Base-by-base conservation (phyloP, 2,113 vertebrate genomes). In the Epinephelus moara region DNA sequence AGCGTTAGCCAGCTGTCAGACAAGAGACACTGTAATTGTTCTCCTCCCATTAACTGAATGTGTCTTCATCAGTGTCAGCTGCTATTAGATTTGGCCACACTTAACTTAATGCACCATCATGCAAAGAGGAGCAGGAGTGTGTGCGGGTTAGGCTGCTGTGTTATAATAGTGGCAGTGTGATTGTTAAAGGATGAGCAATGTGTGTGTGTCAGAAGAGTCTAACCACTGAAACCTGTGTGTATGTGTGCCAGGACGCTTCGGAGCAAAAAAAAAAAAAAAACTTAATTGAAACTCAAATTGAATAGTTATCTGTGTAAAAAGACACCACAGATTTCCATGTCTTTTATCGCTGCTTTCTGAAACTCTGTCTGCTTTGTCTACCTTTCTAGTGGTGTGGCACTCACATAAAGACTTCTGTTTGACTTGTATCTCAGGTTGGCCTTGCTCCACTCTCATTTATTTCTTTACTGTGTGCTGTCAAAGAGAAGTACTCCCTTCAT, bases 1-100 rank as follows among this genome's bases (percentile, higher is more conserved):
- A 77, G 55, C 40, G 82, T 50, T 5, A 55, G 25, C 23, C 75
- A 78, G 70, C 73, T 61, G 30, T 74, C 81, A 75, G 62, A 82
- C 49, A 7, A 42, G 60, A 66, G 33, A 60, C n/a, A 2, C 0
- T 25, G 50, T 82, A 64, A 84, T 87, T 76, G 68, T 72, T 70
- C 71, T 66, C 67, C 63, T 82, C 53, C 80, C 69, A 82, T 92
- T 85, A 81, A 78, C 71, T 2, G 66, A 81, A 66, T 85, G 71
- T 15, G 70, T 89, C 78, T 84, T 90, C 79, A 86, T 92, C 70
- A 88, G 60, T 78, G 89, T 85, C 89, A 49, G 79, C 70, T 21
- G 21, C 61, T 77, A 57, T 88, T 89, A 83, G 56, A 84, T 85
- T 78, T 59, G 57, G 37, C 47, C 53, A 53, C 52, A 45, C 47